Conservation (phyloP, 1,140 invertebrate genomes). For the Anagrus nilaparvatae region DNA sequence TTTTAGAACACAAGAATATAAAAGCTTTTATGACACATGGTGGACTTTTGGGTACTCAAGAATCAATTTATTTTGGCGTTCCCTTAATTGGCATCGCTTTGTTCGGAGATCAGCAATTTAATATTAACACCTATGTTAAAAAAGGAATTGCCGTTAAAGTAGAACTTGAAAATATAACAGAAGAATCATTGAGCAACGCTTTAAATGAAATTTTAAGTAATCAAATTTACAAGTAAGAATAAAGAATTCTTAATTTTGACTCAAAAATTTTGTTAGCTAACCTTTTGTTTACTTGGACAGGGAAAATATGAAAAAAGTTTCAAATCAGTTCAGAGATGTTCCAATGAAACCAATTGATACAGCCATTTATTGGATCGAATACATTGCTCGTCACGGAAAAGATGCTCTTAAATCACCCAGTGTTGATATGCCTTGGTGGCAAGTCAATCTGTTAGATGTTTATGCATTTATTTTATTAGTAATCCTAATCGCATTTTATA, state of each 20-base stretch:
- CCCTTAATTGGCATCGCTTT: slow-evolving; percentile 64
- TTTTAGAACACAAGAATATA: slow-evolving; percentile 31
- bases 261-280: slow-evolving; percentile 22
- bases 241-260: slow-evolving; percentile 24
- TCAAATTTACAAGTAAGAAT: slow-evolving; percentile 30
- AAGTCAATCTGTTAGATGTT: slow-evolving; percentile 26
- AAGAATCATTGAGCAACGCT: slow-evolving; percentile 26
- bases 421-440: slow-evolving; percentile 23
- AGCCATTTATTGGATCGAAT: slow-evolving; percentile 35
- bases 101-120: slow-evolving; percentile 57
- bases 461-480: slow-evolving; percentile 5
- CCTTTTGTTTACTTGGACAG: slow-evolving; percentile 9
- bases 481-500: not conserved
- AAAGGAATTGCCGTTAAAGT: slow-evolving; percentile 30
- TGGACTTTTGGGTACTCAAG: slow-evolving; percentile 63
- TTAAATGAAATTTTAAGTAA: slow-evolving; percentile 27
- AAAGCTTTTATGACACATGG: slow-evolving; percentile 63
- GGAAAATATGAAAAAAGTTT: slow-evolving; percentile 27
- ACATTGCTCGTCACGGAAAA: slow-evolving; percentile 32
- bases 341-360: slow-evolving; percentile 23
- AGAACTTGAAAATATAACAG: slow-evolving; percentile 23
- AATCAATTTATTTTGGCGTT: slow-evolving; percentile 62
- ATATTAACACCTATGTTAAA: slow-evolving; percentile 30
- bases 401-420: slow-evolving; percentile 21
- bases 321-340: slow-evolving; percentile 27